Evolutionary conservation across 2,113 vertebrate genomes (phyloP), one percentile per base, ranked within the genome.

Genomic region (Psettodes erumei): DNA sequence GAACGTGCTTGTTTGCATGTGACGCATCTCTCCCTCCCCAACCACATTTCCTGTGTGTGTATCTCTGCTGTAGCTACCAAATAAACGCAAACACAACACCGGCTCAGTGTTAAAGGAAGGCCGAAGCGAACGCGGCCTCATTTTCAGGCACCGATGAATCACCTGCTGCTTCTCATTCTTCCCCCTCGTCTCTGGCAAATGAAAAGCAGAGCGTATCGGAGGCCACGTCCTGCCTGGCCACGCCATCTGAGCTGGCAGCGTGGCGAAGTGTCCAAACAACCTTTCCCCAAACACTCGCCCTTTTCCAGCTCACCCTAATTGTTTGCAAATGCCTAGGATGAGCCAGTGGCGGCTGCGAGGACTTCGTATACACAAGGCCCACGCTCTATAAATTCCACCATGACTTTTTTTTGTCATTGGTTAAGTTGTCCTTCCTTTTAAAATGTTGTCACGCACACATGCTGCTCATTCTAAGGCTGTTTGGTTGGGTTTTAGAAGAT

Each of bases 301-400:
- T 35, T 72, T 6, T 68, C 63, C 66, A 40, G 32, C 66, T 69
- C 12, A 1, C 43, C 42, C 32, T 81, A 83, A 90, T 75, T 89
- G 80, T 86, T 90, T 89, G 74, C 82, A 56, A 85, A 91, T 90
- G 83, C 79, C 78, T 45, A 43, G 66, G 86, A 86, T 85, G 89
- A 89, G 74, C 82, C 84, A 64, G 62, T 59, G 71, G 60, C 47
- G 70, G 53, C 42, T 56, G 54, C 18, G 61, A 71, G 55, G 66
- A 56, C 55, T 74, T 71, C 85, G 77, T 82, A 80, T 85, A 75
- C 69, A 80, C 48, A 56, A 67, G 28, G 61, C 21, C 60, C 37
- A 1, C 7, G 21, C 53, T 63, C 58, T 66, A 48, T 78, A 59
- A 59, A 66, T 69, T 54, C 53, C 59, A 18, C 10, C 11, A 76